phyloP scores from a whole-genome alignment of 2,797 vertebrate species.

The Dicrostonyx torquatus region DNA sequence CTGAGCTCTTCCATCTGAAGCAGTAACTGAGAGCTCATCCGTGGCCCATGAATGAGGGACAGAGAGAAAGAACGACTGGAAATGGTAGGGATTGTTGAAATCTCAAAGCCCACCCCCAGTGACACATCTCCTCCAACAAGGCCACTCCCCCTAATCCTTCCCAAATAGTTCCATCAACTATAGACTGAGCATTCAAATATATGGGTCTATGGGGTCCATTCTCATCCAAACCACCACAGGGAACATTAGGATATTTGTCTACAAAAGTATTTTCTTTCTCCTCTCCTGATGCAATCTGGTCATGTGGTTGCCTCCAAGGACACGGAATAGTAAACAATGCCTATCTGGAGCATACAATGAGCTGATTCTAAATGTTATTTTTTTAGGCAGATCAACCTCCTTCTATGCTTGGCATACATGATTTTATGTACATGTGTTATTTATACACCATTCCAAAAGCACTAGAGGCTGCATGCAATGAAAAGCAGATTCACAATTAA shows the following conservation, averaged over 20 bases:
- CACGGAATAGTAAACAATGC: background rate
- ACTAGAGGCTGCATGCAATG: constrained; percentile 31
- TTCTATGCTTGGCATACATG: constrained; percentile 40
- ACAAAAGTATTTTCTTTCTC: background rate
- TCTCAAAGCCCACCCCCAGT: background rate
- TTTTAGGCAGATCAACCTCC: constrained; percentile 34
- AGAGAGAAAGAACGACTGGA: background rate
- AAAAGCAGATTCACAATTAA: constrained; percentile 64
- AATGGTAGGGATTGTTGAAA: background rate
- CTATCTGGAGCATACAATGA: constrained; percentile 2
- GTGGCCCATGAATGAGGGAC: background rate
- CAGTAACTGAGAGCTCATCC: background rate
- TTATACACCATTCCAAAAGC: constrained; percentile 22
- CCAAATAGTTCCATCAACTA: background rate
- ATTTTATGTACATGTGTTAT: constrained; percentile 57
- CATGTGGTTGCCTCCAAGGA: background rate
- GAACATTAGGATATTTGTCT: background rate
- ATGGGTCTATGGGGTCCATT: background rate
- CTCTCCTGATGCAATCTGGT: background rate
- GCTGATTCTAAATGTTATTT: background rate
- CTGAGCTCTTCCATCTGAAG: background rate
- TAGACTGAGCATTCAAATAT: background rate
- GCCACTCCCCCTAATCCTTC: background rate
- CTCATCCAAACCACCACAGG: background rate
- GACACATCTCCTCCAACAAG: background rate